Evolutionary conservation across 2,888 invertebrate genomes (phyloP).

Genomic region (Eupithecia subumbrata): DNA sequence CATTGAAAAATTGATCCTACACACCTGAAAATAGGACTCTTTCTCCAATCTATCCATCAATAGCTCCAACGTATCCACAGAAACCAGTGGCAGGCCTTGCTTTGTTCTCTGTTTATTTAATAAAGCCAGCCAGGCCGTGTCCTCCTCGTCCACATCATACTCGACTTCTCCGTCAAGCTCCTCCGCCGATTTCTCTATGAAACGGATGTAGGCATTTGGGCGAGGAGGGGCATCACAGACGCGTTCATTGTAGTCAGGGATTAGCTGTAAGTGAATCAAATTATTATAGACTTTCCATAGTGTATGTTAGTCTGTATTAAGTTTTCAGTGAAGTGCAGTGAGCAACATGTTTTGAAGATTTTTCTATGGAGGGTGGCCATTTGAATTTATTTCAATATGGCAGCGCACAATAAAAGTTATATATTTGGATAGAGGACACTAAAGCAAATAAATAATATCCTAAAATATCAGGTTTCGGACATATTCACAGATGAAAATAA

Average conservation of each 20-base stretch:
- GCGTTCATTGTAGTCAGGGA: constrained; percentile 88
- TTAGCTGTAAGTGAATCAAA: constrained; percentile 66
- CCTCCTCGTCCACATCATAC: constrained; percentile 99
- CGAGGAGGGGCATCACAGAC: constrained; percentile 92
- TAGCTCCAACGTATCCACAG: constrained; percentile 95
- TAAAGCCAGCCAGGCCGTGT: constrained; percentile 95
- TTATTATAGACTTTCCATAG: not conserved
- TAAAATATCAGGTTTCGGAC: too few species aligned
- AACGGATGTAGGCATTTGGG: constrained; percentile 95
- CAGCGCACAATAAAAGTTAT: too few species aligned
- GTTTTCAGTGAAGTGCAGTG: not conserved
- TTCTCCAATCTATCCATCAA: constrained; percentile 99
- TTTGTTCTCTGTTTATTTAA: constrained; percentile 93
- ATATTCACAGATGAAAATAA: too few species aligned
- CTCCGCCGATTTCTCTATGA: constrained; percentile 97
- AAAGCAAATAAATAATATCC: too few species aligned
- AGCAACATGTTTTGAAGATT: too few species aligned
- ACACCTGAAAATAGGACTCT: constrained; percentile 96
- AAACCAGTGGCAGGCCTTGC: constrained; percentile 89
- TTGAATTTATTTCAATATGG: too few species aligned
- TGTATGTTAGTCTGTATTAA: not conserved
- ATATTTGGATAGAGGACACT: too few species aligned
- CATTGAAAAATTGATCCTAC: constrained; percentile 14
- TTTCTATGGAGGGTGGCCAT: too few species aligned
- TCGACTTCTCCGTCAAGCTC: constrained; percentile 97